A percentile compares a stretch with the other conserved stretches of the same genome.
Conservation (phyloP, 53 echinoderm and acorn worm genomes). For the Holothuria leucospilota region DNA sequence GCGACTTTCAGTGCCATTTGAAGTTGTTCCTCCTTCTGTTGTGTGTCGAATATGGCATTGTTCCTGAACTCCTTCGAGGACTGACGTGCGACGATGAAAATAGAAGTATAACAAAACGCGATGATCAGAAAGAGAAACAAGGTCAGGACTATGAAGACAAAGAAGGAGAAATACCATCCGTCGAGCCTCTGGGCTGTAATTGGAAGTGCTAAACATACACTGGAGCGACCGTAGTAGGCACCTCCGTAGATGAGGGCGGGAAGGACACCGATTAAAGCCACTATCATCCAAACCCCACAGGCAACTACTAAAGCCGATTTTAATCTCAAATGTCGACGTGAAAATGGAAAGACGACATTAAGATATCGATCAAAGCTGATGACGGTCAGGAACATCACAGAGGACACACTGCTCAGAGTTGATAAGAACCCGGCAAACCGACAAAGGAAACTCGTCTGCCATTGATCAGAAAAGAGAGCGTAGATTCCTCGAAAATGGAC, state of each 20-base stretch:
- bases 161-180: slow-evolving; percentile 79
- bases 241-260: slow-evolving; percentile 71
- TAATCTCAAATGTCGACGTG: slow-evolving; percentile 56
- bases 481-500: slow-evolving; percentile 38
- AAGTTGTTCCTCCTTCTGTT: slow-evolving; percentile 44
- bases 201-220: slow-evolving; percentile 79
- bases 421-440: slow-evolving; percentile 76
- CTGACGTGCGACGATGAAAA: slow-evolving; percentile 63
- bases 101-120: slow-evolving; percentile 65
- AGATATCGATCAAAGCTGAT: slow-evolving; percentile 74
- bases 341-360: slow-evolving; percentile 70
- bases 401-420: slow-evolving; percentile 69
- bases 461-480: slow-evolving; percentile 27
- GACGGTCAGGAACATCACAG: slow-evolving; percentile 71
- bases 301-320: slow-evolving; percentile 58
- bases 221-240: slow-evolving; percentile 75
- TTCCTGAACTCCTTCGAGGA: slow-evolving; percentile 47
- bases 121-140: slow-evolving; percentile 64
- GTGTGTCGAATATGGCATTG: background rate
- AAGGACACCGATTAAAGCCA: slow-evolving; percentile 48
- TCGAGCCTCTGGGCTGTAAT: slow-evolving; percentile 52
- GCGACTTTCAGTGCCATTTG: slow-evolving; percentile 62
- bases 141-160: slow-evolving; percentile 67
- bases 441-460: slow-evolving; percentile 62
- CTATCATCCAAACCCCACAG: slow-evolving; percentile 58